Evolutionary conservation across 2,113 vertebrate genomes (phyloP), one percentile per base, ranked within the genome.

Genomic region (Cololabis saira): DNA sequence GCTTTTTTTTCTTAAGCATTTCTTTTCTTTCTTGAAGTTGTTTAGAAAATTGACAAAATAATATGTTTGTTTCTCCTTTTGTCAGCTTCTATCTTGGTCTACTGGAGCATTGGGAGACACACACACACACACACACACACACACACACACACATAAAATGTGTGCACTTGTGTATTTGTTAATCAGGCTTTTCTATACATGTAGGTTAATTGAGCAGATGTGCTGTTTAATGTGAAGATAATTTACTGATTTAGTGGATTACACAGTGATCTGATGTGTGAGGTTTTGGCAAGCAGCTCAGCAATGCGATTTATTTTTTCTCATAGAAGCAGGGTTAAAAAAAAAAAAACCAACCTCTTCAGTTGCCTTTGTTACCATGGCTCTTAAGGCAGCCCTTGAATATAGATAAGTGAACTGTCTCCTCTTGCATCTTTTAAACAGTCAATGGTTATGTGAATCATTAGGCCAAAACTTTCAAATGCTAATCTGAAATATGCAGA

Each of bases 391-490:
- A 30, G 19, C 47, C 45, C 41, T 52, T 63, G 42, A 60, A 81
- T 56, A 74, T 69, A 66, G 48, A 73, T 66, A 67, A 57, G 57
- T 41, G 15, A 63, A 61, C 55, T 61, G 71, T 70, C 44, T 76
- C 62, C 61, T 68, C 44, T 33, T 61, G 44, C 51, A 41, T 80
- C 55, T 80, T 27, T 27, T 27, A 27, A 27, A 27, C 24, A 27
- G 5, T 27, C 24, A 70, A 82, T 69, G 67, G 57, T 74, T 45
- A 63, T 67, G 65, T 86, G 74, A 88, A 41, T 85, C 76, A 87
- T 70, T 69, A 43, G 62, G 45, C 56, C 22, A 16, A 41, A n/a
- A 40, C 33, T 61, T 55, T 4, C 58, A 54, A 21, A n/a, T 16
- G 40, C 41, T 18, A 27, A 48, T 81, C n/a, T n/a, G n/a, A n/a